phyloP scores from a whole-genome alignment of 2,113 vertebrate genomes.

The Stomatorhinus ivindoensis region DNA sequence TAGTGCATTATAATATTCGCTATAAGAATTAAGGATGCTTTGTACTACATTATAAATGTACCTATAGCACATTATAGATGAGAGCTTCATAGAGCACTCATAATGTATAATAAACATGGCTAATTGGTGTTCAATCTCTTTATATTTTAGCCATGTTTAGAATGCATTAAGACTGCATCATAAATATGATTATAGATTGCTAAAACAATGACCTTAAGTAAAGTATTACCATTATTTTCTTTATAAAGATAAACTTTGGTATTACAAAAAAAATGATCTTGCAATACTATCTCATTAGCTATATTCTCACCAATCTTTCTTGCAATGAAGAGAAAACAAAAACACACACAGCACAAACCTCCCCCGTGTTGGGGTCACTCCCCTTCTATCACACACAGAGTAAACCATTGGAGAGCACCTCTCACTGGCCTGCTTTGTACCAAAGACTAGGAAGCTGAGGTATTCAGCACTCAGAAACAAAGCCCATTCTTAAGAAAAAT shows the following conservation, averaged over 20 bases:
- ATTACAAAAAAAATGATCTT: not conserved
- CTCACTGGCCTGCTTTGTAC: not conserved
- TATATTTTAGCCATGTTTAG: no score
- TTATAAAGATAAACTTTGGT: not conserved
- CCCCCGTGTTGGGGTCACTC: not conserved
- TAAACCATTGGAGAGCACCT: not conserved
- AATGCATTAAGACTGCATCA: no score
- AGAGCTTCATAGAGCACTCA: no score
- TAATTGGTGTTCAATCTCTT: no score
- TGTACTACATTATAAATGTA: no score
- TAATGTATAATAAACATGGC: no score
- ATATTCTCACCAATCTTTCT: not conserved
- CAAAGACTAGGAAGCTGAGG: not conserved
- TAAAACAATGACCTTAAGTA: no score
- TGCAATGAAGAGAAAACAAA: not conserved
- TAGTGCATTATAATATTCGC: no score
- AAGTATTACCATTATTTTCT: not conserved
- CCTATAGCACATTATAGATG: no score
- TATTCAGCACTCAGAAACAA: not conserved
- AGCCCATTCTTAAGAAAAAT: no score
- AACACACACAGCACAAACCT: not conserved
- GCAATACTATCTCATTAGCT: not conserved
- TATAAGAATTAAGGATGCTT: no score
- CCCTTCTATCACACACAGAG: not conserved
- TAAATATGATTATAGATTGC: no score